Conservation (phyloP, 2,888 invertebrate species). For the Dastarcus helophoroides region DNA sequence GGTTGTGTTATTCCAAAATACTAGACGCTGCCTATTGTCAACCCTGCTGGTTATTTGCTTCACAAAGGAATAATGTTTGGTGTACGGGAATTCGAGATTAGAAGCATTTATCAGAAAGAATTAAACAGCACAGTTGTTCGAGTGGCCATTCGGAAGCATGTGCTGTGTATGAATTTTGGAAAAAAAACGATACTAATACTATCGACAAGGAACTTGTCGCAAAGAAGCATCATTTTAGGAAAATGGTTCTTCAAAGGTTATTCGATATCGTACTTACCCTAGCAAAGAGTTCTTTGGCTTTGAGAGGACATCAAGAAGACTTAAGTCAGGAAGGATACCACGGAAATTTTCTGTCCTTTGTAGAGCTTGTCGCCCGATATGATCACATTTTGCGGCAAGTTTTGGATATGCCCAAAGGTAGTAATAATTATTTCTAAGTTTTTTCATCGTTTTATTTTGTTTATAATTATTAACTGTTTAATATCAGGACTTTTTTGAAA, state of each 20-base stretch:
- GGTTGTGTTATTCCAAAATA: conserved; percentile 6
- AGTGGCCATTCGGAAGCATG: conserved; percentile 9
- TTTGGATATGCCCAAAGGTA: conserved; percentile 16
- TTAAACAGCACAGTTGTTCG: conserved; percentile 12
- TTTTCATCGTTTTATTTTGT: too few relatives aligned
- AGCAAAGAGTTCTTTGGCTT: conserved; percentile 14
- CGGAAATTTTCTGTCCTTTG: conserved; percentile 16
- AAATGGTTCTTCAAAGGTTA: conserved; percentile 12
- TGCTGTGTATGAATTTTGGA: conserved; percentile 12
- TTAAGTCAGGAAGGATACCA: conserved; percentile 13
- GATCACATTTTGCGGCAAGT: conserved; percentile 16
- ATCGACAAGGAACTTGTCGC: conserved; percentile 9
- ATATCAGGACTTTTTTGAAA: too few relatives aligned
- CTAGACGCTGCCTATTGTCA: conserved; percentile 7
- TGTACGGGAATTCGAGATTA: conserved; percentile 13
- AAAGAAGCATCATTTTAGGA: conserved; percentile 13
- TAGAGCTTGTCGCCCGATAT: conserved; percentile 14
- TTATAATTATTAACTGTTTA: too few relatives aligned
- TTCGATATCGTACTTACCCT: conserved; percentile 14
- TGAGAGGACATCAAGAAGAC: conserved; percentile 15
- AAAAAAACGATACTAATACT: conserved; percentile 13
- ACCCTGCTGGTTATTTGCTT: conserved; percentile 12
- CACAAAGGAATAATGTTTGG: conserved; percentile 5
- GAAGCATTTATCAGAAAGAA: conserved; percentile 14
- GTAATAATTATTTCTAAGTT: too few relatives aligned